Evolutionary conservation across 2,888 invertebrate species (phyloP).

Genomic region (Rhodophaea formosa): DNA sequence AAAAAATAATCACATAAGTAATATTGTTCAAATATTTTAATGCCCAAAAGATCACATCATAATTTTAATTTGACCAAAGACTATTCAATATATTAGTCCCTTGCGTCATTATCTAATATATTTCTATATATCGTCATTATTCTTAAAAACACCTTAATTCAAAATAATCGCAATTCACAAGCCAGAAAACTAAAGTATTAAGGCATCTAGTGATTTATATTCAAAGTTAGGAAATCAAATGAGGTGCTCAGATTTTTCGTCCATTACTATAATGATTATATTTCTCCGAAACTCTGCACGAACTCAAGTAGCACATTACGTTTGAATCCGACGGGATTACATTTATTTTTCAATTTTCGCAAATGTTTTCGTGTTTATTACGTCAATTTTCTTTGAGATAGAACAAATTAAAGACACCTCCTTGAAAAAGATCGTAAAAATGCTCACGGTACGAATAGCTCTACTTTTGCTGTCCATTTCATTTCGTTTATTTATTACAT

Average conservation of each 20-base stretch:
- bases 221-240: background rate
- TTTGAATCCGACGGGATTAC: background rate
- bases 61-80: too few species aligned
- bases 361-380: background rate
- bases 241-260: background rate
- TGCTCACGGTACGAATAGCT: background rate
- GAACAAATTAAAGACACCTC: background rate
- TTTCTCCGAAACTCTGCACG: background rate
- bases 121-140: too few species aligned
- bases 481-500: too few species aligned
- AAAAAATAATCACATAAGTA: too few species aligned
- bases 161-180: background rate
- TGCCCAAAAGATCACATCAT: too few species aligned
- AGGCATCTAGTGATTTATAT: background rate
- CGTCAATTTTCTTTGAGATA: background rate
- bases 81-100: too few species aligned
- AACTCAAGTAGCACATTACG: background rate
- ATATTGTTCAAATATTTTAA: too few species aligned
- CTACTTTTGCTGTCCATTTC: too few species aligned
- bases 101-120: too few species aligned
- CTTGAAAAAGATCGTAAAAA: background rate
- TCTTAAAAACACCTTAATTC: too few species aligned
- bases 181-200: background rate
- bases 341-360: background rate
- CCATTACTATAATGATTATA: background rate